Percentiles rank a stretch among this genome's conserved stretches.
phyloP scores from a whole-genome alignment of 2,888 invertebrate genomes.

The Metallyticus violacea region DNA sequence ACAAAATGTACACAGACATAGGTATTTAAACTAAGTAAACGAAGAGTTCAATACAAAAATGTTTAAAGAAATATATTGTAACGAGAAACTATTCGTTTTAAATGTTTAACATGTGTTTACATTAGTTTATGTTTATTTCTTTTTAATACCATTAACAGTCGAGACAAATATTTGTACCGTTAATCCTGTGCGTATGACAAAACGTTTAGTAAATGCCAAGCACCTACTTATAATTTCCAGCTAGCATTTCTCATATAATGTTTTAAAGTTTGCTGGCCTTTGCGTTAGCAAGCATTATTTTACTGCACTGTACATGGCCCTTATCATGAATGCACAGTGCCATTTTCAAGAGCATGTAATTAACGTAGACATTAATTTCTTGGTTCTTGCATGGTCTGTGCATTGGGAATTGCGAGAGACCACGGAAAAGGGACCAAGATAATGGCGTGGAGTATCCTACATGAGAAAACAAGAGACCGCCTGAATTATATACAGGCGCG shows the following conservation, averaged over 20 bases:
- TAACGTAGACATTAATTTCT: background rate
- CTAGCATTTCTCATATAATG: background rate
- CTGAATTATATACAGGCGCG: background rate
- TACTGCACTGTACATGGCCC: background rate
- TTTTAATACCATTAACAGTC: no score
- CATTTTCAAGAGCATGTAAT: background rate
- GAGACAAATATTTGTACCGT: no score
- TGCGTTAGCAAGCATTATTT: background rate
- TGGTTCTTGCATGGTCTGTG: background rate
- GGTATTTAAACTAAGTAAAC: no score
- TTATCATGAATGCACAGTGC: background rate
- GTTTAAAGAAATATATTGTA: no score
- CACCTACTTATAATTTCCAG: background rate
- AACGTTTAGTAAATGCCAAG: no score
- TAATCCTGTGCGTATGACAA: no score
- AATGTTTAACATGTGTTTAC: no score
- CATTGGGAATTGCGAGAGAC: background rate
- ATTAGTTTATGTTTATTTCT: no score
- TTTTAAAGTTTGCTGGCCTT: background rate
- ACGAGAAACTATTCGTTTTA: no score
- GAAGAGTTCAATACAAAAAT: no score
- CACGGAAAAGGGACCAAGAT: background rate
- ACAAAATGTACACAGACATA: no score
- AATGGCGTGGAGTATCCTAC: background rate
- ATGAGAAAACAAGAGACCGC: background rate